Percentiles rank a stretch among this genome's conserved stretches.
These are phyloP conservation scores for Microchrysa polita DNA, from an alignment of 2,888 invertebrate species.

Conservation along the genomic window DNA sequence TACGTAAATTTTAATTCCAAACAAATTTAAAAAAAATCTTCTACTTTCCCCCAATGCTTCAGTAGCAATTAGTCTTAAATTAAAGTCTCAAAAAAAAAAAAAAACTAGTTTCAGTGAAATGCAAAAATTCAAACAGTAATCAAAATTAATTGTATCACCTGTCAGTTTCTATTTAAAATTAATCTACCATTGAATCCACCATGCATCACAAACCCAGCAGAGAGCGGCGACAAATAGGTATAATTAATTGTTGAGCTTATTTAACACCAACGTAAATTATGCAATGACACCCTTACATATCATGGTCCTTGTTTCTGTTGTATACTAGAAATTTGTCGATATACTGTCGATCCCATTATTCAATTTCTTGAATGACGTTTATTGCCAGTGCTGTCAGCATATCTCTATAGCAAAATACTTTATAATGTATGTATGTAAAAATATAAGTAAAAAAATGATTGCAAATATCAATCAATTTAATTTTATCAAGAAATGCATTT, in stretches of 20 bases:
- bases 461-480: too few relatives aligned
- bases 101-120: too few relatives aligned
- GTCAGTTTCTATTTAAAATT: slow-evolving; percentile 50
- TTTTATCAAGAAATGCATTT: too few relatives aligned
- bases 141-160: slow-evolving; percentile 49
- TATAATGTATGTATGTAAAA: too few relatives aligned
- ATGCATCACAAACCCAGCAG: slow-evolving; percentile 40
- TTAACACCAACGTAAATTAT: slow-evolving; percentile 50
- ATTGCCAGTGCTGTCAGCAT: neutral
- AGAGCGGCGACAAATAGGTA: slow-evolving; percentile 23
- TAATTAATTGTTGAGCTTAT: slow-evolving; percentile 49
- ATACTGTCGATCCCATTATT: slow-evolving; percentile 25
- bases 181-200: slow-evolving; percentile 41
- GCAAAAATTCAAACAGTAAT: slow-evolving; percentile 30
- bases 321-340: slow-evolving; percentile 24
- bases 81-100: too few relatives aligned
- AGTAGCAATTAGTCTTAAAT: too few relatives aligned
- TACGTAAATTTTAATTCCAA: too few relatives aligned
- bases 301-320: slow-evolving; percentile 36
- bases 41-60: too few relatives aligned
- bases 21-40: too few relatives aligned
- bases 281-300: slow-evolving; percentile 27
- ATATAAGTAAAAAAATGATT: too few relatives aligned
- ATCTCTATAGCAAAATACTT: too few relatives aligned
- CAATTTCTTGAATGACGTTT: neutral